Conservation (phyloP, 2,888 invertebrate species). For the Noctua janthe region DNA sequence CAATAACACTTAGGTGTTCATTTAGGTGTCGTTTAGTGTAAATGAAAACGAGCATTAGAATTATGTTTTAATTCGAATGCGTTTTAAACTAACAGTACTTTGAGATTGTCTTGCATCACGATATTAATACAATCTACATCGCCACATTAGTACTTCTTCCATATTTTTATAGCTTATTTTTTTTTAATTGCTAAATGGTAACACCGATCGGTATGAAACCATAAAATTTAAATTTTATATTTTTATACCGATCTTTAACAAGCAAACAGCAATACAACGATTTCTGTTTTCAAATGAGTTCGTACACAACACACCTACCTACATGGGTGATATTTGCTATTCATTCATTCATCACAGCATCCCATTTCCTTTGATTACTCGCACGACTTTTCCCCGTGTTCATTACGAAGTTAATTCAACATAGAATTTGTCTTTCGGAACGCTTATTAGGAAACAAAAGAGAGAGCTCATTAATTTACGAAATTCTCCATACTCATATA, state of each 20-base stretch:
- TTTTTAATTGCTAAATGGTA: neutral
- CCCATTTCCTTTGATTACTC: constrained; percentile 49
- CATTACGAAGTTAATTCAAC: constrained; percentile 53
- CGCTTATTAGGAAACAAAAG: constrained; percentile 51
- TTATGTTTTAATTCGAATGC: neutral
- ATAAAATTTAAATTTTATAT: neutral
- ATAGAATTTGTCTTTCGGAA: constrained; percentile 41
- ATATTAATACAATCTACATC: neutral
- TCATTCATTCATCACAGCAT: constrained; percentile 41
- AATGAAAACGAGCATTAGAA: neutral
- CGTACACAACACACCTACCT: neutral
- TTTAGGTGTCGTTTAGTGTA: constrained; percentile 1
- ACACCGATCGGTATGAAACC: neutral
- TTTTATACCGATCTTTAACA: neutral
- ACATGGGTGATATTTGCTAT: constrained; percentile 22
- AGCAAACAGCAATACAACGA: neutral
- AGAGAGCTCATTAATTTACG: constrained; percentile 47
- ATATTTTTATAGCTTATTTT: neutral
- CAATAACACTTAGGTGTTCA: neutral
- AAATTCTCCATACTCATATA: constrained; percentile 42
- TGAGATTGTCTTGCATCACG: neutral
- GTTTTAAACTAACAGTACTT: constrained; percentile 6
- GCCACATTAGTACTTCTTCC: neutral
- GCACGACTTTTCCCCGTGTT: constrained; percentile 29
- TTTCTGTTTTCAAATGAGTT: constrained; percentile 15